These are phyloP conservation scores for Sussaba pulchella DNA, from an alignment of 2,888 invertebrate genomes.

Conservation along the genomic window DNA sequence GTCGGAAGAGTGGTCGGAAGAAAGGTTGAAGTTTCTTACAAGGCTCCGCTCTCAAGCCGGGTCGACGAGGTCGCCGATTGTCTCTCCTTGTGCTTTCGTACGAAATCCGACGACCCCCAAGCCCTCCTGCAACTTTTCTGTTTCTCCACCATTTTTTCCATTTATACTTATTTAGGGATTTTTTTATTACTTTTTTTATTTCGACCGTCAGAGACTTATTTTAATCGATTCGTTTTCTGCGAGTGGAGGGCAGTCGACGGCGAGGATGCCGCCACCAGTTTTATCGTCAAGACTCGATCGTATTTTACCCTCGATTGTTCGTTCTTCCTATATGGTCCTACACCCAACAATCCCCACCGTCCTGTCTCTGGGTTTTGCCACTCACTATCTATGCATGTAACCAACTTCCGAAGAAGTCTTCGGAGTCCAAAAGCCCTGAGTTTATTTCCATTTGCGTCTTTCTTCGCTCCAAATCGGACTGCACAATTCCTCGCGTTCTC, in stretches of 20 bases:
- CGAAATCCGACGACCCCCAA: constrained; percentile 29
- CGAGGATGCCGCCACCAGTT: constrained; percentile 74
- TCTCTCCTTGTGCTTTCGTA: constrained; percentile 64
- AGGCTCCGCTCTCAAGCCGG: constrained; percentile 81
- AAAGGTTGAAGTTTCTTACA: constrained; percentile 76
- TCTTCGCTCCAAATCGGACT: not conserved
- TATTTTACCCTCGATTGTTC: constrained; percentile 77
- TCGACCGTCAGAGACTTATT: constrained; percentile 62
- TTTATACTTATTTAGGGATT: constrained; percentile 63
- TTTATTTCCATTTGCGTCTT: constrained; percentile 41
- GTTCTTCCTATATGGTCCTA: constrained; percentile 55
- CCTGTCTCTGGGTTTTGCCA: not conserved
- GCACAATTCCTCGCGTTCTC: not conserved
- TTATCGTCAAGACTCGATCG: constrained; percentile 75
- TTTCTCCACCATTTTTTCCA: constrained; percentile 5
- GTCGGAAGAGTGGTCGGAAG: constrained; percentile 51
- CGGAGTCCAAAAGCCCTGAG: not conserved
- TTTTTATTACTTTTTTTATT: constrained; percentile 25
- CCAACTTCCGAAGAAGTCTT: not conserved
- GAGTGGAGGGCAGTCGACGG: constrained; percentile 63
- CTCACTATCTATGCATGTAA: constrained; percentile 18
- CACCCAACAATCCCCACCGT: not conserved
- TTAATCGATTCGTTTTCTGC: constrained; percentile 71
- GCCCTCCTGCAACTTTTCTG: constrained; percentile 5
- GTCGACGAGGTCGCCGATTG: constrained; percentile 80